These are phyloP conservation scores for Camponotus vicinus DNA, from an alignment of 1,140 invertebrate genomes.

Conservation along the genomic window DNA sequence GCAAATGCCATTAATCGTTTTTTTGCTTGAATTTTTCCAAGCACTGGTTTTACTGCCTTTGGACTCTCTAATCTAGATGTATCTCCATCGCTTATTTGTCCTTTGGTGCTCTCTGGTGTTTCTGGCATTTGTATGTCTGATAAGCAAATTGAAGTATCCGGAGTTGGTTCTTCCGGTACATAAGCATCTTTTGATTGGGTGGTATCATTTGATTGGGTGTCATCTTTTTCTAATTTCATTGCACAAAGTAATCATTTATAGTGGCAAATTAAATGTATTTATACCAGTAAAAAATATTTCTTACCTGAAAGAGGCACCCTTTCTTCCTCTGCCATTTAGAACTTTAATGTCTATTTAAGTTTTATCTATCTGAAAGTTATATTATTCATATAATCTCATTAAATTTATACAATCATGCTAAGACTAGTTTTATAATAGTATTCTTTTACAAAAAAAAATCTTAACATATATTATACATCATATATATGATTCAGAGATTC, in stretches of 20 bases:
- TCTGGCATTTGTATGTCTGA: conserved; percentile 81
- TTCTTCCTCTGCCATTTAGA: conserved; percentile 58
- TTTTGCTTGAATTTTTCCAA: conserved; percentile 85
- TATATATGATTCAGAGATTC: background rate
- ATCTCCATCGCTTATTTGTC: conserved; percentile 72
- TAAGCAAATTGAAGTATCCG: conserved; percentile 65
- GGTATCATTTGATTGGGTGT: conserved; percentile 9
- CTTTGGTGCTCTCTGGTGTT: conserved; percentile 79
- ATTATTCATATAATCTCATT: conserved; percentile 13
- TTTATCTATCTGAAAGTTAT: conserved; percentile 27
- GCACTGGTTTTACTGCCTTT: conserved; percentile 82
- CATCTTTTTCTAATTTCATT: conserved; percentile 43
- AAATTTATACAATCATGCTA: background rate
- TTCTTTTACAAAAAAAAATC: background rate
- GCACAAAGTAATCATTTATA: conserved; percentile 29
- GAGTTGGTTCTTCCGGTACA: conserved; percentile 68
- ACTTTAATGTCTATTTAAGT: background rate
- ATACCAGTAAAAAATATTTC: background rate
- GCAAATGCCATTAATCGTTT: conserved; percentile 85
- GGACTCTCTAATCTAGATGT: conserved; percentile 77
- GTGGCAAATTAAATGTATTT: background rate
- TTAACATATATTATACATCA: background rate
- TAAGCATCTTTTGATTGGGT: conserved; percentile 66
- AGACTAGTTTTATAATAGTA: background rate
- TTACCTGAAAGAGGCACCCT: conserved; percentile 32